phyloP scores from a whole-genome alignment of 2,888 invertebrate species.

The Augiades crinisus region DNA sequence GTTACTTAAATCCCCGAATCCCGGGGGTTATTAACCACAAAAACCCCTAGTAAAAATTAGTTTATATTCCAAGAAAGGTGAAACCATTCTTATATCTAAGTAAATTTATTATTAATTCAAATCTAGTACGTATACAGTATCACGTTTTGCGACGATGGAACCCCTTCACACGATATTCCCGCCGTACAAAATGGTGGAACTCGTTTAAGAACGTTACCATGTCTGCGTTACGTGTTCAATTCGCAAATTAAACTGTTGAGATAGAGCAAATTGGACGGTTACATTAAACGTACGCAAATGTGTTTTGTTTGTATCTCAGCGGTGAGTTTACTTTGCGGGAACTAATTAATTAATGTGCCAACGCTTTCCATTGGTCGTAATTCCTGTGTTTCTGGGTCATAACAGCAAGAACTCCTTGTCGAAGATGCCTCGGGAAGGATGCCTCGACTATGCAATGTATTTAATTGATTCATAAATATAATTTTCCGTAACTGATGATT shows the following conservation, averaged over 20 bases:
- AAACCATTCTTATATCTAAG: neutral
- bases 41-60: no score
- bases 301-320: neutral
- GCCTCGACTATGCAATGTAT: no score
- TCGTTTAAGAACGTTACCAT: neutral
- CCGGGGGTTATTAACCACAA: no score
- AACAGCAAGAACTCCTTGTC: no score
- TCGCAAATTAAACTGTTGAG: neutral
- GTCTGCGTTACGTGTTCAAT: neutral
- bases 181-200: neutral
- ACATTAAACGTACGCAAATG: neutral
- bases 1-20: no score
- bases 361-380: neutral
- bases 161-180: neutral
- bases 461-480: no score
- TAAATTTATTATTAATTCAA: neutral
- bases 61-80: no score
- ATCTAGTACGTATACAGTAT: neutral
- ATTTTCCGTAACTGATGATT: no score
- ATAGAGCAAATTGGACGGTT: neutral
- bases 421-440: no score
- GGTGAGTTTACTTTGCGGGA: neutral
- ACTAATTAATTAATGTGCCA: neutral
- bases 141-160: neutral
- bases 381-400: neutral